phyloP scores from a whole-genome alignment of 2,888 invertebrate species.

The Synanthedon formicaeformis region DNA sequence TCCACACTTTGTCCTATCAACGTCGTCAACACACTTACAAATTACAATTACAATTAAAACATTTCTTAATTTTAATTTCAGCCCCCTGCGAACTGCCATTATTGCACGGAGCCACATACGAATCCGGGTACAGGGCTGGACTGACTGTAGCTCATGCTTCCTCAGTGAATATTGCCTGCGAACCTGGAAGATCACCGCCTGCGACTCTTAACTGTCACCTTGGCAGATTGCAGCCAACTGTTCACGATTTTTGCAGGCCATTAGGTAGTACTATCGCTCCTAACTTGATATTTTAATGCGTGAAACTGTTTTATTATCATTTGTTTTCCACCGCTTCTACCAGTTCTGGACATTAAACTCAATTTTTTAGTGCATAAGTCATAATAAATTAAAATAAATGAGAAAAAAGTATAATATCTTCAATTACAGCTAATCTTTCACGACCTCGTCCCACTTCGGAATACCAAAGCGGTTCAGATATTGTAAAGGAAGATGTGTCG shows the following conservation, averaged over 20 bases:
- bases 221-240: slow-evolving; percentile 73
- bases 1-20: neutral
- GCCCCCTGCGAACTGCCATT: slow-evolving; percentile 78
- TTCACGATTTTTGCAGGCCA: slow-evolving; percentile 63
- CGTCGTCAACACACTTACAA: neutral
- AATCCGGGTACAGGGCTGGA: slow-evolving; percentile 82
- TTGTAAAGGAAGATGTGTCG: slow-evolving; percentile 71
- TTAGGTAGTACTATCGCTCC: slow-evolving; percentile 27
- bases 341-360: no score
- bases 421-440: slow-evolving; percentile 41
- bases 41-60: no score
- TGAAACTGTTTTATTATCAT: no score
- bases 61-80: slow-evolving; percentile 17
- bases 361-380: no score
- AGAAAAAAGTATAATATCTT: no score
- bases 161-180: slow-evolving; percentile 80
- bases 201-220: slow-evolving; percentile 74
- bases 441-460: slow-evolving; percentile 58
- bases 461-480: slow-evolving; percentile 64
- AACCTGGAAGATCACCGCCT: slow-evolving; percentile 63
- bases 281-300: neutral
- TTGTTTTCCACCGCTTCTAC: no score
- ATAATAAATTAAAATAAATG: no score
- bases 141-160: slow-evolving; percentile 86
- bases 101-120: slow-evolving; percentile 77